These are phyloP conservation scores for Zaprionus vittiger DNA, from an alignment of 1,140 invertebrate genomes.

Conservation along the genomic window DNA sequence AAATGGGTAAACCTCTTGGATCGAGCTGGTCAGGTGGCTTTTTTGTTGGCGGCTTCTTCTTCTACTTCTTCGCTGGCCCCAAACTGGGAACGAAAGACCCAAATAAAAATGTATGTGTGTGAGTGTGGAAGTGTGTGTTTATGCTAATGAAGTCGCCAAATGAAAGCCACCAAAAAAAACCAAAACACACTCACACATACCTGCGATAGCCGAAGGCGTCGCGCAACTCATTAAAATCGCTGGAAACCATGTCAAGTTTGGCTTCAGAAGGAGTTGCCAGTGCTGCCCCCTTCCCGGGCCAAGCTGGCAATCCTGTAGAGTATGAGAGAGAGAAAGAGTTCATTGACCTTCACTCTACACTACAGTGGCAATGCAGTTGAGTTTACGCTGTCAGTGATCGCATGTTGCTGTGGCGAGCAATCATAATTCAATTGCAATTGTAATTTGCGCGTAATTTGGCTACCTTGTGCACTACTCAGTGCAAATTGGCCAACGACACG, in stretches of 20 bases:
- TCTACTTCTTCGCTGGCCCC: conserved; percentile 25
- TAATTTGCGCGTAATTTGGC: conserved; percentile 57
- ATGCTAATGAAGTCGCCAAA: conserved; percentile 48
- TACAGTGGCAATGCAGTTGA: background rate
- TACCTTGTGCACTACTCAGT: background rate
- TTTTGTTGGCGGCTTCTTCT: conserved; percentile 5
- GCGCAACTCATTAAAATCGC: conserved; percentile 1
- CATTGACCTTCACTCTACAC: background rate
- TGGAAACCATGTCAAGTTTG: conserved; percentile 23
- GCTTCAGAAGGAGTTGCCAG: background rate
- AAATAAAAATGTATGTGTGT: conserved; percentile 23
- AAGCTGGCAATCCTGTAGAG: background rate
- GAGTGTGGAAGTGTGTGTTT: conserved; percentile 17
- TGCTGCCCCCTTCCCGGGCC: background rate
- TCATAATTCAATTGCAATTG: conserved; percentile 61
- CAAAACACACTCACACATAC: too few relatives aligned
- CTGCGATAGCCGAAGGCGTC: background rate
- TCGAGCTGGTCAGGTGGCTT: conserved; percentile 48
- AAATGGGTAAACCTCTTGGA: conserved; percentile 30
- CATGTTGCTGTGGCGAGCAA: conserved; percentile 38
- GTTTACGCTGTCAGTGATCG: background rate
- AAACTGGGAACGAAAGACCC: conserved; percentile 24
- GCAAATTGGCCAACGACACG: conserved; percentile 56
- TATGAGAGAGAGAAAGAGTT: background rate
- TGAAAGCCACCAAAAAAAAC: conserved; percentile 30